Base-by-base conservation (phyloP, 2,888 invertebrate genomes). In the Orthosia incerta region DNA sequence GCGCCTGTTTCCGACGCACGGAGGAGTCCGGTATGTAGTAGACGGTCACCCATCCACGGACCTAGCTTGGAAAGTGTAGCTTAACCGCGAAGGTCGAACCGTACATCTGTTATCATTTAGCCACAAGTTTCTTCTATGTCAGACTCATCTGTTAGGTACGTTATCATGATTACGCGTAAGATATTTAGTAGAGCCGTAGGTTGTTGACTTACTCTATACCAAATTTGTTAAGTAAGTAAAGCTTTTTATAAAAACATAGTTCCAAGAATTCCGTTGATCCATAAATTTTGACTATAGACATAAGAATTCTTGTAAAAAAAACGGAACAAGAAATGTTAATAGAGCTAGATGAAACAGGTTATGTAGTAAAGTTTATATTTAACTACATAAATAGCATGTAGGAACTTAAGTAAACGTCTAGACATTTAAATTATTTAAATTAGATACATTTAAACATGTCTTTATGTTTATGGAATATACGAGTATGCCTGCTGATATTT, bases 341-440 rank as follows among this genome's bases (percentile, higher is more conserved):
- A 26, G 13, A 61, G 1, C 16, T 31, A 39, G 39, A 46, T 0
- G 2, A n/a, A 79, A 80, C 79, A 13, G 81, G 79, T 80, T 80
- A 53, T 61, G 3, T 55, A 53, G 60, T 50, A 56, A 20, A 15
- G 12, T 39, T n/a, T 57, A 61, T 79, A 12, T 48, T 66, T 39
- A 59, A 20, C 26, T n/a, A 55, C 20, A 56, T 74, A 64, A 48
- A 64, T 57, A 63, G 13, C 50, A 45, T n/a, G n/a, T 26, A 57
- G 55, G 50, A 59, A 55, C 23, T 15, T 75, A 23, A 57, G 46
- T 63, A 13, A 5, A 20, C 39, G 74, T 61, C 79, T 79, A 79
- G 79, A 60, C 71, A 62, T 76, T 59, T 65, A 16, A 67, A 51
- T 59, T 80, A 80, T 76, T 57, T 11, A 70, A 57, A 64, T 64